A percentile compares a stretch with the other conserved stretches of the same genome.
These are phyloP conservation scores for Bemisia tabaci DNA, from an alignment of 1,140 invertebrate species.

Conservation along the genomic window DNA sequence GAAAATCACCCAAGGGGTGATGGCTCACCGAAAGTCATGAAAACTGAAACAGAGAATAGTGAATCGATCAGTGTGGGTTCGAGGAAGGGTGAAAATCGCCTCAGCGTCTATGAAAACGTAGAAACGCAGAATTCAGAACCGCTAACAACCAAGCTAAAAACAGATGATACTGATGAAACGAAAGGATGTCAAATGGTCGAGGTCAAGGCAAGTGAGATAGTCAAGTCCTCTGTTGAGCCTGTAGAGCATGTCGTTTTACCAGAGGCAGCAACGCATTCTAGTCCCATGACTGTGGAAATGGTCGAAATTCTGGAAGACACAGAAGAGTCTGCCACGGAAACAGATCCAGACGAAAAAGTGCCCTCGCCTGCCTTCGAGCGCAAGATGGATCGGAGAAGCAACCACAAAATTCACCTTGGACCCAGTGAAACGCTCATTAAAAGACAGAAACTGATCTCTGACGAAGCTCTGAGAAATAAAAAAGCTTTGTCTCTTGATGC, in stretches of 20 bases:
- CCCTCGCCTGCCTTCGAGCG: slow-evolving; percentile 22
- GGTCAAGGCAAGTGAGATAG: slow-evolving; percentile 40
- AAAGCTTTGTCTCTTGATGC: slow-evolving; percentile 8
- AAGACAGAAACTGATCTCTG: slow-evolving; percentile 20
- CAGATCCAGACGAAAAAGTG: slow-evolving; percentile 35
- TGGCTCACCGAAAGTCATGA: not conserved
- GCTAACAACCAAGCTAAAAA: slow-evolving; percentile 1
- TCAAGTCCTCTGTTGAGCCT: slow-evolving; percentile 35
- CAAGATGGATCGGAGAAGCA: slow-evolving; percentile 16
- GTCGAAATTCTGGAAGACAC: slow-evolving; percentile 39
- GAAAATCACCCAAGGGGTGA: not conserved
- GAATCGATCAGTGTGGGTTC: too few species aligned
- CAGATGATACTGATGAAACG: slow-evolving; percentile 8
- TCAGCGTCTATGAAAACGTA: not conserved
- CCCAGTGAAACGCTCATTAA: slow-evolving; percentile 23
- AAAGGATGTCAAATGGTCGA: slow-evolving; percentile 37
- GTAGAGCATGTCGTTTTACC: slow-evolving; percentile 30
- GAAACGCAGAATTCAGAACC: not conserved
- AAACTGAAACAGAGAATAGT: not conserved
- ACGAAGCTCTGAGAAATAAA: slow-evolving; percentile 17
- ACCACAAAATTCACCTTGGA: slow-evolving; percentile 14
- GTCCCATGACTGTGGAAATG: slow-evolving; percentile 32
- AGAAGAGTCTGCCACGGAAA: slow-evolving; percentile 36
- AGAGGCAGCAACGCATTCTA: slow-evolving; percentile 25
- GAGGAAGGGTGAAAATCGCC: not conserved